Percentiles rank a stretch among this genome's conserved stretches.
phyloP scores from a whole-genome alignment of 2,797 vertebrate species.

The Sardinella longiceps region DNA sequence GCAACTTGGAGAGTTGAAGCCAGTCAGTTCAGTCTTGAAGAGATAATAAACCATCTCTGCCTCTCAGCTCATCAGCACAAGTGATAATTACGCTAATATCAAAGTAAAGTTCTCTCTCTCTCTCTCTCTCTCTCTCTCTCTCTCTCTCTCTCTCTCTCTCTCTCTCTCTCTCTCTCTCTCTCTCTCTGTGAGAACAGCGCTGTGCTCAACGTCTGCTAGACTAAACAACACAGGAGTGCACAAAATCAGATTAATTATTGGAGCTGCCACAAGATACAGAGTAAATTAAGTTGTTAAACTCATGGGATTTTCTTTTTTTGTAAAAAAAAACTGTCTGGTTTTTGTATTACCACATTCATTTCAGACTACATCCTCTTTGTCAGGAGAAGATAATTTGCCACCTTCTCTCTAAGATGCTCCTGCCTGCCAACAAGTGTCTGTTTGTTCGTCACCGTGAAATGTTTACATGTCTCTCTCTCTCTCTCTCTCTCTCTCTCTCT shows the following conservation, averaged over 20 bases:
- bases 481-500: too few relatives aligned
- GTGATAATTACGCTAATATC: not conserved
- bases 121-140: too few relatives aligned
- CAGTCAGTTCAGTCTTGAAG: not conserved
- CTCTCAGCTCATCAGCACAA: not conserved
- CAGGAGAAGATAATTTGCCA: not conserved
- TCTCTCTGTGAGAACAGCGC: not conserved
- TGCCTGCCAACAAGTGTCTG: not conserved
- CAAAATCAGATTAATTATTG: not conserved
- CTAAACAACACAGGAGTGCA: not conserved
- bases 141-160: too few relatives aligned
- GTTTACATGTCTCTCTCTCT: not conserved
- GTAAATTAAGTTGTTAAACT: not conserved
- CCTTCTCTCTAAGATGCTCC: not conserved
- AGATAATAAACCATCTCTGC: not conserved
- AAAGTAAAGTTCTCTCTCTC: not conserved
- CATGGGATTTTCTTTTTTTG: too few relatives aligned
- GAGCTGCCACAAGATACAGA: not conserved
- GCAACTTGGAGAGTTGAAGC: not conserved
- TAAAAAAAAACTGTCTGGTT: too few relatives aligned
- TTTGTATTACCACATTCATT: not conserved
- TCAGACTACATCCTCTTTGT: not conserved
- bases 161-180: too few relatives aligned
- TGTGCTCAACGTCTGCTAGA: not conserved
- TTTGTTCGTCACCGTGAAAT: not conserved